A percentile compares a stretch with the other conserved stretches of the same genome.
Conservation (phyloP, 1,140 invertebrate genomes). For the Leptinotarsa lineolata region DNA sequence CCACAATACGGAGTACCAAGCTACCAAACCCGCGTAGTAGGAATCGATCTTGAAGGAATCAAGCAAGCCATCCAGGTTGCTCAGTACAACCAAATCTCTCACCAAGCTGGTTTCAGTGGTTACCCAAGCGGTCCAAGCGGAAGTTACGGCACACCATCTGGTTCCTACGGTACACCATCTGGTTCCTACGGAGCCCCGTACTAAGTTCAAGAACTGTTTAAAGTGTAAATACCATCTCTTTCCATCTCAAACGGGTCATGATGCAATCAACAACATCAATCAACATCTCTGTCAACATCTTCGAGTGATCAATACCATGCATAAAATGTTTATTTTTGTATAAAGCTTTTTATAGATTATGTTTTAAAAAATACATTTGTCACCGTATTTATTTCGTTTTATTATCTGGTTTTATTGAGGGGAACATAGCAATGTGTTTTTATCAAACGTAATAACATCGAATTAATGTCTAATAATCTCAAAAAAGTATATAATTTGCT, state of each 20-base stretch:
- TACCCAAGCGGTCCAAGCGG: conserved; percentile 61
- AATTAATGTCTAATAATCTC: too few species aligned
- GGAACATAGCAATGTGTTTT: too few species aligned
- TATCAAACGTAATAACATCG: too few species aligned
- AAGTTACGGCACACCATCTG: conserved; percentile 46
- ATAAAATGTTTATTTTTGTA: conserved; percentile 54
- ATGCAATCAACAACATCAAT: conserved; percentile 50
- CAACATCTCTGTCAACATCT: conserved; percentile 36
- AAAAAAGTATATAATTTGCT: too few species aligned
- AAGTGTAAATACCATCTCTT: conserved; percentile 46
- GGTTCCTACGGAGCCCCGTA: conserved; percentile 66
- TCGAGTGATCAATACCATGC: conserved; percentile 43
- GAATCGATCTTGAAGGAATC: conserved; percentile 75
- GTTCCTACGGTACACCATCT: too few species aligned
- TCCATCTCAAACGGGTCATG: conserved; percentile 55
- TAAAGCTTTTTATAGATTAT: conserved; percentile 57
- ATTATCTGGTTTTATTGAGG: background rate
- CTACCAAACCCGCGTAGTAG: conserved; percentile 67
- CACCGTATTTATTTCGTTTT: conserved; percentile 48
- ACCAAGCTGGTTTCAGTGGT: conserved; percentile 55
- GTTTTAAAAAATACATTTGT: conserved; percentile 58
- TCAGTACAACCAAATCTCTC: conserved; percentile 66
- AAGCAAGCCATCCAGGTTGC: conserved; percentile 77
- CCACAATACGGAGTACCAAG: conserved; percentile 63
- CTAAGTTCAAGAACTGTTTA: conserved; percentile 50